These are phyloP conservation scores for Piprites chloris DNA, from an alignment of 2,113 vertebrate species.

Conservation along the genomic window DNA sequence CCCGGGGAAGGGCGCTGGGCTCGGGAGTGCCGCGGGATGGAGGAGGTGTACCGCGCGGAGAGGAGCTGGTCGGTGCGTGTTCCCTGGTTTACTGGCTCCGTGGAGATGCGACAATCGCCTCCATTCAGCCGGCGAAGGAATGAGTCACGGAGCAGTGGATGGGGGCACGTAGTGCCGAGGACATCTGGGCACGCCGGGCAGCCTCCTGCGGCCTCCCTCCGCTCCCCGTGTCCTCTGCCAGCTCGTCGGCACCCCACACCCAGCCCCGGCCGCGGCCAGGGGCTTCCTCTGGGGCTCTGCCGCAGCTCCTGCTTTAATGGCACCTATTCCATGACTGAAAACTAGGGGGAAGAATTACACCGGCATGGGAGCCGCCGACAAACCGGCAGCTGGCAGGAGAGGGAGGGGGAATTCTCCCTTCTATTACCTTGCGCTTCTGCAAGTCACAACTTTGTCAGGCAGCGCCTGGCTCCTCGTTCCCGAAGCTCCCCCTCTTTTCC, in stretches of 20 bases:
- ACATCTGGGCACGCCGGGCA: not conserved
- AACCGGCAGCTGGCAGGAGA: not conserved
- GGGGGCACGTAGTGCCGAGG: not conserved
- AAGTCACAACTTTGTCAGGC: not conserved
- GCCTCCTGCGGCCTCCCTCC: not conserved
- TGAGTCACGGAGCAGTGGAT: not conserved
- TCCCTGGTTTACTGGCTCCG: fast-evolving
- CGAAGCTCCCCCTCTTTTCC: not conserved
- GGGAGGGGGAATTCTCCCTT: not conserved
- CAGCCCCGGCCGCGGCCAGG: not conserved
- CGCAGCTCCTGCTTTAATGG: fast-evolving
- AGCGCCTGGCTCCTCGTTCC: not conserved
- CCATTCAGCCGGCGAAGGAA: not conserved
- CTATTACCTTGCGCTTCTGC: not conserved
- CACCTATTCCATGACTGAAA: not conserved
- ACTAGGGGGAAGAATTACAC: slow-evolving; percentile 26
- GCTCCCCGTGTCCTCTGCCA: fast-evolving
- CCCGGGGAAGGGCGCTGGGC: not conserved
- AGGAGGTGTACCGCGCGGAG: fast-evolving
- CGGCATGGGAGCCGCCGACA: not conserved
- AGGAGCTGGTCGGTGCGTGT: fast-evolving
- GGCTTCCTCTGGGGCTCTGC: not conserved
- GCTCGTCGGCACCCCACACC: fast-evolving
- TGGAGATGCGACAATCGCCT: not conserved
- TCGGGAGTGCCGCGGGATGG: not conserved